These are phyloP conservation scores for Cryptomyrus ogoouensis DNA, from an alignment of 2,113 vertebrate species.

Conservation along the genomic window DNA sequence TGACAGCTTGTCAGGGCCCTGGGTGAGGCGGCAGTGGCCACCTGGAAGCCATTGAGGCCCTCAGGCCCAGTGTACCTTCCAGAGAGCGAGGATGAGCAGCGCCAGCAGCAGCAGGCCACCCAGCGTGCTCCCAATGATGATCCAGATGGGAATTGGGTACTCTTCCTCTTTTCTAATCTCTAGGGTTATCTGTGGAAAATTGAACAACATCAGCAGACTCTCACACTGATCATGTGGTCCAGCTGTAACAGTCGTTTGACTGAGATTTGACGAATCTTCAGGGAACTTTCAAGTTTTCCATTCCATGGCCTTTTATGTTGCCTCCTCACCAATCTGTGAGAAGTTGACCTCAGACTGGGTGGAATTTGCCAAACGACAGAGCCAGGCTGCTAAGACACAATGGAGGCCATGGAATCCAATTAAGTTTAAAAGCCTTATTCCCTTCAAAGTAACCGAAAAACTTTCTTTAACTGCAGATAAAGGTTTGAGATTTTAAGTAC, in stretches of 20 bases:
- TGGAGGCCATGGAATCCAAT: background rate
- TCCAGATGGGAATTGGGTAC: constrained; percentile 73
- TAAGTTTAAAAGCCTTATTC: background rate
- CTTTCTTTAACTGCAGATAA: background rate
- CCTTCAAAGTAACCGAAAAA: background rate
- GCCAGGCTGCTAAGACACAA: background rate
- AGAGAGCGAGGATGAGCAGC: constrained; percentile 76
- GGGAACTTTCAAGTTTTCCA: background rate
- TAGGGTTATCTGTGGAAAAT: constrained; percentile 63
- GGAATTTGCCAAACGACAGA: background rate
- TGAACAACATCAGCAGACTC: background rate
- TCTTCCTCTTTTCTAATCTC: constrained; percentile 80
- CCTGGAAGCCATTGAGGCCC: background rate
- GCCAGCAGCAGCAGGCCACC: constrained; percentile 84
- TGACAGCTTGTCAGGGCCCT: background rate
- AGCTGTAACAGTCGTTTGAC: background rate
- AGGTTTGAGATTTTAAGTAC: background rate
- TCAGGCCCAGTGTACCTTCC: constrained; percentile 70
- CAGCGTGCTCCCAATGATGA: constrained; percentile 81
- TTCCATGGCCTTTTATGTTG: background rate
- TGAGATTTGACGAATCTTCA: background rate
- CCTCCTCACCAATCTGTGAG: background rate
- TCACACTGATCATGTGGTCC: background rate
- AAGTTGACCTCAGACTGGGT: background rate
- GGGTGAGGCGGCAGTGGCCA: background rate